phyloP scores from a whole-genome alignment of 2,797 vertebrate genomes.

The Gymnoscopelus microlampas region DNA sequence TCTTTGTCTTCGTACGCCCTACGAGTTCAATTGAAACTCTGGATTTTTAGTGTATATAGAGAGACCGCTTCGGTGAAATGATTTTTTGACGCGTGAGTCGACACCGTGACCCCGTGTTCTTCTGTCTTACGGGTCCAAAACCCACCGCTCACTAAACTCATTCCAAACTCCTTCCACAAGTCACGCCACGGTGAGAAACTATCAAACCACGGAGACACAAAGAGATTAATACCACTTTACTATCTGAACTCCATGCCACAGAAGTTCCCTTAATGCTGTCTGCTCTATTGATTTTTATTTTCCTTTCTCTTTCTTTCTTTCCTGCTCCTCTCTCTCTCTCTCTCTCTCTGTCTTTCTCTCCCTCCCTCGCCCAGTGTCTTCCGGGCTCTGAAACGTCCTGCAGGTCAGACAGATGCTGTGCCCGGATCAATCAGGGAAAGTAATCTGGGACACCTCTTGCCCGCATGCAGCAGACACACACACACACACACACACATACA shows the following conservation, averaged over 20 bases:
- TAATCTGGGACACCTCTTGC: constrained; percentile 79
- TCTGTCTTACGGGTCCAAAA: too few species aligned
- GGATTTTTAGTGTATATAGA: too few species aligned
- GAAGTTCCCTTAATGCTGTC: constrained; percentile 67
- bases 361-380: constrained; percentile 67
- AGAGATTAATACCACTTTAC: constrained; percentile 74
- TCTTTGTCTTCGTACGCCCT: too few species aligned
- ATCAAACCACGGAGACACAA: constrained; percentile 63
- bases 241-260: constrained; percentile 74
- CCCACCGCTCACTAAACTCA: constrained; percentile 8
- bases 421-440: constrained; percentile 82
- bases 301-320: constrained; percentile 53
- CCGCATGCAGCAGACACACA: constrained; percentile 12
- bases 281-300: constrained; percentile 78
- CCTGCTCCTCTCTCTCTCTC: constrained; percentile 55
- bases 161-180: constrained; percentile 7
- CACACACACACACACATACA: neutral
- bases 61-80: too few species aligned
- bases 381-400: constrained; percentile 72
- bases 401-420: constrained; percentile 80
- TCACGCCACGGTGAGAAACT: constrained; percentile 37
- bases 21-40: too few species aligned
- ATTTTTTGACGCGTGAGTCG: too few species aligned
- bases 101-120: too few species aligned
- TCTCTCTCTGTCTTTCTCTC: constrained; percentile 45